These are phyloP conservation scores for Fragum whitleyi DNA, from an alignment of 2,888 invertebrate species.

Conservation along the genomic window DNA sequence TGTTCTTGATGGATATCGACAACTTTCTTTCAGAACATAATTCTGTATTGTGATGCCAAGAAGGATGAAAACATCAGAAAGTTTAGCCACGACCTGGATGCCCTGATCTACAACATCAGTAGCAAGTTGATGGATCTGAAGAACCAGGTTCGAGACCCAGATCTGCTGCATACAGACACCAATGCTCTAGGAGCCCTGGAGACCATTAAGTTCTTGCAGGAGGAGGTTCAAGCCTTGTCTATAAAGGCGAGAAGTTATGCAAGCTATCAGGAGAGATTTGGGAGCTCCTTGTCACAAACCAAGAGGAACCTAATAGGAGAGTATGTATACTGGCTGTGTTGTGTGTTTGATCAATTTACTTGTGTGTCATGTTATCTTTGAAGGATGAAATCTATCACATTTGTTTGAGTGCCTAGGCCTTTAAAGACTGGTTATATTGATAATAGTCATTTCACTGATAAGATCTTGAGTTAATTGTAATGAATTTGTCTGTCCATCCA, in stretches of 20 bases:
- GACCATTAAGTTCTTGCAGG: conserved; percentile 80
- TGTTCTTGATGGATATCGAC: too few species aligned
- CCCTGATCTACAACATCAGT: conserved; percentile 80
- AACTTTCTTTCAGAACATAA: conserved; percentile 80
- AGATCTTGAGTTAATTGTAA: too few species aligned
- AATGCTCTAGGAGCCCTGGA: conserved; percentile 82
- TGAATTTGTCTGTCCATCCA: too few species aligned
- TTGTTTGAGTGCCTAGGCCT: too few species aligned
- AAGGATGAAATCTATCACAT: not conserved
- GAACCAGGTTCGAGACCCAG: conserved; percentile 82
- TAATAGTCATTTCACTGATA: too few species aligned
- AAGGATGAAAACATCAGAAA: conserved; percentile 85
- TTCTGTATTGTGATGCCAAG: conserved; percentile 85
- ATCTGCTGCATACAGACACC: conserved; percentile 82
- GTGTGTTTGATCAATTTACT: too few species aligned
- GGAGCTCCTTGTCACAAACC: conserved; percentile 80
- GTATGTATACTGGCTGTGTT: conserved; percentile 68
- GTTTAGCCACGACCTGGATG: conserved; percentile 83
- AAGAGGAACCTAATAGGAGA: conserved; percentile 76
- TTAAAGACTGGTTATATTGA: too few species aligned
- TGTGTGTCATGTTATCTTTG: not conserved
- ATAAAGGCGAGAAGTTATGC: conserved; percentile 83
- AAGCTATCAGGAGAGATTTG: conserved; percentile 85
- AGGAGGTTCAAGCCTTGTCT: conserved; percentile 81
- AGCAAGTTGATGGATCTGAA: conserved; percentile 81